Conservation (phyloP, 2,888 invertebrate genomes). For the Himalopsyche kuldschensis region DNA sequence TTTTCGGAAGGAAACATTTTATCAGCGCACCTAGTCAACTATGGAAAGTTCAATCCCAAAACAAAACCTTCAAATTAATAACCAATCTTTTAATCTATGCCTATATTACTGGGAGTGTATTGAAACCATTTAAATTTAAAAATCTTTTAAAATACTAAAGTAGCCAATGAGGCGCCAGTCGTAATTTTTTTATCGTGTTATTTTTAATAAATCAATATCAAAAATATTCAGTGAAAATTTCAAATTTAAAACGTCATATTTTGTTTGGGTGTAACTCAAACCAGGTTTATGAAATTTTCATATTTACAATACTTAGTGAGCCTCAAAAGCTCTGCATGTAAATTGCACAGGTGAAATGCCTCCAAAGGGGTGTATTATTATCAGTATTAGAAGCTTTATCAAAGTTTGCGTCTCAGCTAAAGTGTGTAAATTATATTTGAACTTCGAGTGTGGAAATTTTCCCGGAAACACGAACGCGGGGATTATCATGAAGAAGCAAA, state of each 20-base stretch:
- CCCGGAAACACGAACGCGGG: not conserved
- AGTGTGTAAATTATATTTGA: constrained; percentile 27
- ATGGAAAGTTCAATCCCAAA: no score
- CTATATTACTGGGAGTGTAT: no score
- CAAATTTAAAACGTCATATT: not conserved
- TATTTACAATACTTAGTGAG: not conserved
- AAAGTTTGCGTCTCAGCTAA: constrained; percentile 16
- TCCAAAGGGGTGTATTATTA: constrained; percentile 6
- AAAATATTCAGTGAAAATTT: not conserved
- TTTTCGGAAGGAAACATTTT: no score
- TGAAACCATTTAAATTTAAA: no score
- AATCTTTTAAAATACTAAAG: no score
- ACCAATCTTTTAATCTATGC: no score
- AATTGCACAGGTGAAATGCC: not conserved
- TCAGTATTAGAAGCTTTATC: constrained; percentile 21
- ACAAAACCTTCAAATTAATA: no score
- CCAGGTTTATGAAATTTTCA: not conserved
- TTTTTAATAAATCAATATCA: no score
- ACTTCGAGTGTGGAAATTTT: constrained; percentile 6
- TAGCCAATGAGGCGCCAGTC: no score
- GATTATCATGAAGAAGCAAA: not conserved
- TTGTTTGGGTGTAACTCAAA: not conserved
- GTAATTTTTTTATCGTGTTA: no score
- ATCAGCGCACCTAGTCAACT: no score
- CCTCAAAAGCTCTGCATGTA: not conserved